Conservation (phyloP, 2,888 invertebrate genomes). For the Barypeithes pellucidus region DNA sequence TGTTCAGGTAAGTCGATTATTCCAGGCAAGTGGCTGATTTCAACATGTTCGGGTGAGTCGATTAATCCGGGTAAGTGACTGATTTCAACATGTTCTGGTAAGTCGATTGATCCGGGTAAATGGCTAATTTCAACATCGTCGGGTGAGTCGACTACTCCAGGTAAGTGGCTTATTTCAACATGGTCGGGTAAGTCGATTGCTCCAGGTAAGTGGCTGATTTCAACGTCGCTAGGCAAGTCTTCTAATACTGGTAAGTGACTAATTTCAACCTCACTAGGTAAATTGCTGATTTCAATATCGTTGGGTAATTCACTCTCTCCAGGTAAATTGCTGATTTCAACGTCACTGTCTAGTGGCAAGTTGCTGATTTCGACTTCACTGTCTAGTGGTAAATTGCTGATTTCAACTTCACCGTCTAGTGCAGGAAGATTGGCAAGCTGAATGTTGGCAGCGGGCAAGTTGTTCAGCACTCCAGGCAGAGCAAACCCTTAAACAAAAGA, state of each 20-base stretch:
- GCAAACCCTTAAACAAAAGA: background rate
- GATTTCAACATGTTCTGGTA: slow-evolving; percentile 17
- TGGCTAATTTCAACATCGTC: slow-evolving; percentile 15
- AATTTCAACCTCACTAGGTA: slow-evolving; percentile 9
- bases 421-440: slow-evolving; percentile 1
- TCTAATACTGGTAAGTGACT: background rate
- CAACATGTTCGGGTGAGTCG: slow-evolving; percentile 20
- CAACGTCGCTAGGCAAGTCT: background rate
- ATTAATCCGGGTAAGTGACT: slow-evolving; percentile 33
- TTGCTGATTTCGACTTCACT: slow-evolving; percentile 21
- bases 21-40: slow-evolving; percentile 40
- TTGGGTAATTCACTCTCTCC: background rate
- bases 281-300: slow-evolving; percentile 26
- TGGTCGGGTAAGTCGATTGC: too few species aligned
- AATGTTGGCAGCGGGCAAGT: slow-evolving; percentile 1
- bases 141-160: background rate
- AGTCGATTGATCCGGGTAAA: slow-evolving; percentile 16
- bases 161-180: background rate
- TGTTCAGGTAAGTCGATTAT: slow-evolving; percentile 13
- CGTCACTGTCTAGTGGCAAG: slow-evolving; percentile 23
- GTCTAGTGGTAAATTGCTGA: background rate
- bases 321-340: slow-evolving; percentile 37
- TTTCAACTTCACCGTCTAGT: background rate
- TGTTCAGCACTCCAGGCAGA: slow-evolving; percentile 1
- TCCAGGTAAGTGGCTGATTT: slow-evolving; percentile 15